Conservation (phyloP, 2,797 vertebrate genomes). For the Lates japonicus region DNA sequence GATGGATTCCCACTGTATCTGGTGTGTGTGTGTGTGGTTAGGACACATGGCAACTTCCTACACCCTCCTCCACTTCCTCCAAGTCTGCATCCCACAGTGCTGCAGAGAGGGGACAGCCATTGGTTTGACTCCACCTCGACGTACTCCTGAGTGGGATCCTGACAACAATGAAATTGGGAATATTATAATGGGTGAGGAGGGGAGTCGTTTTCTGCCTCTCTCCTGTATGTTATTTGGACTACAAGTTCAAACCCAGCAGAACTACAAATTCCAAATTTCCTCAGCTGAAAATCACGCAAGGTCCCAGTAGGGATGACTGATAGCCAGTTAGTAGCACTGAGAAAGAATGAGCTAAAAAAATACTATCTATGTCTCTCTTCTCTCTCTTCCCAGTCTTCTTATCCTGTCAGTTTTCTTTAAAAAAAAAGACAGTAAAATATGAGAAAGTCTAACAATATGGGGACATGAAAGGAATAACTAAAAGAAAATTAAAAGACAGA, state of each 20-base stretch:
- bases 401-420: slow-evolving; percentile 63
- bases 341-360: slow-evolving; percentile 91
- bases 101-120: slow-evolving; percentile 81
- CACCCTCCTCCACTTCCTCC: slow-evolving; percentile 17
- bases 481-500: slow-evolving; percentile 80
- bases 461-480: slow-evolving; percentile 79
- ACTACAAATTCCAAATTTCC: slow-evolving; percentile 67
- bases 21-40: slow-evolving; percentile 57
- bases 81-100: slow-evolving; percentile 82
- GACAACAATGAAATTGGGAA: slow-evolving; percentile 53
- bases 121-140: slow-evolving; percentile 76
- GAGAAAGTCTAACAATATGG: slow-evolving; percentile 78
- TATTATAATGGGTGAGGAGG: slow-evolving; percentile 55
- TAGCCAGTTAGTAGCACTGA: slow-evolving; percentile 88
- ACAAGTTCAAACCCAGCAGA: slow-evolving; percentile 50
- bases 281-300: slow-evolving; percentile 72
- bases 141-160: slow-evolving; percentile 69
- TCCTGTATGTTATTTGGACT: slow-evolving; percentile 53
- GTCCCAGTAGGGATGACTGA: slow-evolving; percentile 84
- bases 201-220: slow-evolving; percentile 10
- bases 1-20: slow-evolving; percentile 82
- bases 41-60: too few species aligned
- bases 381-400: slow-evolving; percentile 56
- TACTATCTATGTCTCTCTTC: slow-evolving; percentile 84
- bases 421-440: slow-evolving; percentile 74